These are phyloP conservation scores for Ethmia dodecea DNA, from an alignment of 2,888 invertebrate genomes.

Conservation along the genomic window DNA sequence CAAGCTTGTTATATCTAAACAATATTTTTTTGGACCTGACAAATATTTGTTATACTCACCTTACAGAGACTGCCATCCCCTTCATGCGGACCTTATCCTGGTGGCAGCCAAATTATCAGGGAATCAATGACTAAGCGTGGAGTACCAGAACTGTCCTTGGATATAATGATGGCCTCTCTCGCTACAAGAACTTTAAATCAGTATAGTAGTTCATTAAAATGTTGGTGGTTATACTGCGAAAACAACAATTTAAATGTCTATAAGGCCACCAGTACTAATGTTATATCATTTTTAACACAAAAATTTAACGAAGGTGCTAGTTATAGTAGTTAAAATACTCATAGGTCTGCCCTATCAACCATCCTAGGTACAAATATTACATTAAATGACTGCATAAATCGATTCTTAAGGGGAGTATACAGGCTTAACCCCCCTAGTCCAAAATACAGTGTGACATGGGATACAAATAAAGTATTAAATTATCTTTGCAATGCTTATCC, in stretches of 20 bases:
- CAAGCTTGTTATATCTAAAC: constrained; percentile 2
- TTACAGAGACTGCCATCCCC: constrained; percentile 7
- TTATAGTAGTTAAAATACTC: neutral
- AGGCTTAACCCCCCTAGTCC: constrained; percentile 1
- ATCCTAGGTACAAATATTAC: neutral
- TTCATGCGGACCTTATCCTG: constrained; percentile 7
- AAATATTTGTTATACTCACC: constrained; percentile 4
- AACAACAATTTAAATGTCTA: neutral
- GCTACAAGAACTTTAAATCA: constrained; percentile 9
- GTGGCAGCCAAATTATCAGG: constrained; percentile 10
- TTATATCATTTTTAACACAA: neutral
- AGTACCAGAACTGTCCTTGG: no score
- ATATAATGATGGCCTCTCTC: constrained; percentile 9
- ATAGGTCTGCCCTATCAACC: constrained; percentile 1
- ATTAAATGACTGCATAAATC: constrained; percentile 1
- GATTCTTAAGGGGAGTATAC: constrained; percentile 7
- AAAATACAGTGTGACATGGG: constrained; percentile 3
- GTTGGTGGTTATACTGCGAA: neutral
- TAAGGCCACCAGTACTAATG: neutral
- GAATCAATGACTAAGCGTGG: constrained; percentile 1
- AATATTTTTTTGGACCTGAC: constrained; percentile 5
- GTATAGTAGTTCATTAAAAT: constrained; percentile 1
- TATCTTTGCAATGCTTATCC: no score
- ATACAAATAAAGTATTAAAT: constrained; percentile 1
- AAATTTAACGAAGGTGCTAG: neutral